Conservation (phyloP, 2,888 invertebrate species). For the Calliopum simillimum region DNA sequence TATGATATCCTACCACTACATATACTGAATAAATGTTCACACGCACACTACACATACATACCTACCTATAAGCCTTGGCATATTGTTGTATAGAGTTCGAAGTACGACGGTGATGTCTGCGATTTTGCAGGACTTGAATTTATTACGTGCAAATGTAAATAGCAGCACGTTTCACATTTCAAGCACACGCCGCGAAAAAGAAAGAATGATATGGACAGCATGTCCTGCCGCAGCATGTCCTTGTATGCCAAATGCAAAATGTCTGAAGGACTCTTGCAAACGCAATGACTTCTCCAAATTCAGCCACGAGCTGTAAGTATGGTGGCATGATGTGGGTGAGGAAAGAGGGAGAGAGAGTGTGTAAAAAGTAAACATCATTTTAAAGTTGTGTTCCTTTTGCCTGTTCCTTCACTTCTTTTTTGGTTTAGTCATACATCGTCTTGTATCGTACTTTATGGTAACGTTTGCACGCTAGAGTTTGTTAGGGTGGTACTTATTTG, state of each 20-base stretch:
- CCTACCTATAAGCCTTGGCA: too few species aligned
- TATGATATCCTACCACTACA: constrained; percentile 11
- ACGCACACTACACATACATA: too few species aligned
- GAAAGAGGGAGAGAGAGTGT: background rate
- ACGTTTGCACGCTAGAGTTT: too few species aligned
- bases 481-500: too few species aligned
- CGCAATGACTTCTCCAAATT: too few species aligned
- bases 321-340: background rate
- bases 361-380: too few species aligned
- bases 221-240: constrained; percentile 12
- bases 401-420: too few species aligned
- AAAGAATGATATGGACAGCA: background rate
- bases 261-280: background rate
- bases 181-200: background rate
- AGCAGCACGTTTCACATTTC: constrained; percentile 56
- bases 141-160: constrained; percentile 64
- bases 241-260: constrained; percentile 17
- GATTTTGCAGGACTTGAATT: constrained; percentile 47
- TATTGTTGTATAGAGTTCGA: background rate
- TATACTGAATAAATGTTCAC: background rate
- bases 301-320: background rate
- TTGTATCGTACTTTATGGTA: too few species aligned
- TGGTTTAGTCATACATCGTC: too few species aligned
- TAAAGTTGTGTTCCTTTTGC: too few species aligned
- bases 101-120: too few species aligned